Evolutionary conservation across 2,888 invertebrate species (phyloP).

Genomic region (Scaptomyza parva): DNA sequence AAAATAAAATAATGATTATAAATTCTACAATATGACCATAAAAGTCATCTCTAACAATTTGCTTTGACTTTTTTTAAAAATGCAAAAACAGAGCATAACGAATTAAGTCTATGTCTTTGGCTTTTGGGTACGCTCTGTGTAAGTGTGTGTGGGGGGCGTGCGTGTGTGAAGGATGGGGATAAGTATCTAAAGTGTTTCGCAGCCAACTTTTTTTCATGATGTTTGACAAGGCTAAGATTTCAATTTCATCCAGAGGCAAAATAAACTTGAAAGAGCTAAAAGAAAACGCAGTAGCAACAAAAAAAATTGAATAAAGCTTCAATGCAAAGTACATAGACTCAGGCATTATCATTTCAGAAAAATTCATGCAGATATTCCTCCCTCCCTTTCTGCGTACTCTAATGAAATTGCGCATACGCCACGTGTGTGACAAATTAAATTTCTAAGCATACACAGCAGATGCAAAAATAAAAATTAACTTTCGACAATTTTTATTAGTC

Average conservation of each 20-base stretch:
- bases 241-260: neutral
- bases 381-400: constrained; percentile 17
- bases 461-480: constrained; percentile 63
- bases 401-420: constrained; percentile 58
- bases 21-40: no score
- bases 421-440: constrained; percentile 60
- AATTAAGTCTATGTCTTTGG: constrained; percentile 14
- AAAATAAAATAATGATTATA: no score
- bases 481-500: constrained; percentile 56
- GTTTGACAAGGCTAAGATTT: constrained; percentile 1
- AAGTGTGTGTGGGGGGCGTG: neutral
- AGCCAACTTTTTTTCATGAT: constrained; percentile 12
- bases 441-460: constrained; percentile 32
- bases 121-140: neutral
- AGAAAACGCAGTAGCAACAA: neutral
- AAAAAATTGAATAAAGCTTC: constrained; percentile 5
- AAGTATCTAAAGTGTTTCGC: constrained; percentile 1
- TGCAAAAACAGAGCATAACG: constrained; percentile 18
- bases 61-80: constrained; percentile 12
- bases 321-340: neutral
- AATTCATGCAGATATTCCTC: constrained; percentile 18
- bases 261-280: constrained; percentile 1
- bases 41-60: constrained; percentile 10
- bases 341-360: constrained; percentile 11
- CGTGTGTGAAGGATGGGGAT: neutral